Evolutionary conservation across 2,888 invertebrate species (phyloP).

Genomic region (Leptogaster cylindrica): DNA sequence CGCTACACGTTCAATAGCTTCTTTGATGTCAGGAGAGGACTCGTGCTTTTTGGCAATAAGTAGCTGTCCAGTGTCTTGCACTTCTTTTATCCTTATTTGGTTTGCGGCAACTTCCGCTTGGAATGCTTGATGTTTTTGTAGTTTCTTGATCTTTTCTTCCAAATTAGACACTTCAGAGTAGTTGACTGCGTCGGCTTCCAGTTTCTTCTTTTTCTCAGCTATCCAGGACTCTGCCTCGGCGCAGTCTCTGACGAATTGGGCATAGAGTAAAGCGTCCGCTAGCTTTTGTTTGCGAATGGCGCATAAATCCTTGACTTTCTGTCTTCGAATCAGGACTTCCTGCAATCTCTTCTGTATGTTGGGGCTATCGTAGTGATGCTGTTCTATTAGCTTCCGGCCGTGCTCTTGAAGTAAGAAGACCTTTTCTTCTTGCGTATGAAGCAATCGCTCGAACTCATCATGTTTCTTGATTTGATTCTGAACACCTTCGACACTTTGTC

Average conservation of each 20-base stretch:
- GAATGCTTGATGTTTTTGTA: constrained; percentile 94
- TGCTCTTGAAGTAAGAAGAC: constrained; percentile 80
- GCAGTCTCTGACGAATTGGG: constrained; percentile 91
- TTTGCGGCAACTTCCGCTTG: constrained; percentile 91
- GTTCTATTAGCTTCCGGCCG: constrained; percentile 84
- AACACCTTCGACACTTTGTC: constrained; percentile 86
- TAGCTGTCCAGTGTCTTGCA: constrained; percentile 74
- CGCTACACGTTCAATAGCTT: constrained; percentile 73
- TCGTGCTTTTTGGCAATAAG: constrained; percentile 75
- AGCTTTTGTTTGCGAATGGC: constrained; percentile 71
- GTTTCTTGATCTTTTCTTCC: constrained; percentile 93
- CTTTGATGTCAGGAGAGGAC: constrained; percentile 72
- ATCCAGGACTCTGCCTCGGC: constrained; percentile 92
- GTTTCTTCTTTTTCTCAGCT: constrained; percentile 85
- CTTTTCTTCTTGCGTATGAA: constrained; percentile 87
- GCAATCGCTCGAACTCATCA: constrained; percentile 91
- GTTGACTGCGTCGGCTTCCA: constrained; percentile 76
- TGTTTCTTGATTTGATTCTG: constrained; percentile 90
- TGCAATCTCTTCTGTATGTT: constrained; percentile 77
- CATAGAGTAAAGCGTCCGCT: constrained; percentile 80
- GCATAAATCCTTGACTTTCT: constrained; percentile 70
- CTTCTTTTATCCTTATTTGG: constrained; percentile 82
- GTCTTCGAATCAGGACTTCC: constrained; percentile 76
- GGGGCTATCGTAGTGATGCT: constrained; percentile 88
- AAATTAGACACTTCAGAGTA: constrained; percentile 76